Evolutionary conservation across 2,113 vertebrate genomes (phyloP).

Genomic region (Lepus europaeus): DNA sequence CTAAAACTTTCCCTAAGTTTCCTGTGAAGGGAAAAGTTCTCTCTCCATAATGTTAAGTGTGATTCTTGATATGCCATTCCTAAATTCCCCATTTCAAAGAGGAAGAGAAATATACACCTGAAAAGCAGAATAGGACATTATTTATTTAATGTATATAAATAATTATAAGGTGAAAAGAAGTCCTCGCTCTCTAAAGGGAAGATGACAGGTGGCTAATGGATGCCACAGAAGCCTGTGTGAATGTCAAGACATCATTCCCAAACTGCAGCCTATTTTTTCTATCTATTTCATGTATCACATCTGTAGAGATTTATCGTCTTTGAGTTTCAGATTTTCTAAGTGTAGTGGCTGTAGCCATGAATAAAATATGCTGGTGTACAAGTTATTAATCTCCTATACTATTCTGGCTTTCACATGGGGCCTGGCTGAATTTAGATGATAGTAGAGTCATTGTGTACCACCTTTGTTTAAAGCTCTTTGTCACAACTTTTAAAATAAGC

Average conservation of each 20-base stretch:
- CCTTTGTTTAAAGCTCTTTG: slow-evolving; percentile 39
- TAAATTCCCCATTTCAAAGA: slow-evolving; percentile 5
- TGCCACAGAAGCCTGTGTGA: background rate
- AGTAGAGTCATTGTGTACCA: background rate
- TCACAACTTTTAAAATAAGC: slow-evolving; percentile 45
- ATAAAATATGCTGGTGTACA: slow-evolving; percentile 67
- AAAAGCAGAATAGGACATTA: slow-evolving; percentile 34
- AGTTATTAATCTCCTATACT: slow-evolving; percentile 62
- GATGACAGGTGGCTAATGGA: slow-evolving; percentile 39
- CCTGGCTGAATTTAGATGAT: slow-evolving; percentile 54
- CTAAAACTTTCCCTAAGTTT: background rate
- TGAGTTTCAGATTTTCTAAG: slow-evolving; percentile 70
- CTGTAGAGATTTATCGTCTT: slow-evolving; percentile 66
- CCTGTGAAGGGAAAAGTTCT: background rate
- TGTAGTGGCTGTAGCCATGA: slow-evolving; percentile 52
- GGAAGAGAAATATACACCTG: background rate
- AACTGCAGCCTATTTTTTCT: slow-evolving; percentile 22
- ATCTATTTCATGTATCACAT: slow-evolving; percentile 60
- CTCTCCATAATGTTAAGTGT: background rate
- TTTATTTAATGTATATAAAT: slow-evolving; percentile 69
- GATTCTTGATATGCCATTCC: background rate
- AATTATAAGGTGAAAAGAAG: slow-evolving; percentile 62
- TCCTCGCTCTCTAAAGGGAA: background rate
- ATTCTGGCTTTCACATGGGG: background rate
- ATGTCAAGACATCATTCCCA: slow-evolving; percentile 44